A percentile compares a stretch with the other conserved stretches of the same genome.
Evolutionary conservation across 2,888 invertebrate genomes (phyloP).

Genomic region (Hypolimnas misippus): DNA sequence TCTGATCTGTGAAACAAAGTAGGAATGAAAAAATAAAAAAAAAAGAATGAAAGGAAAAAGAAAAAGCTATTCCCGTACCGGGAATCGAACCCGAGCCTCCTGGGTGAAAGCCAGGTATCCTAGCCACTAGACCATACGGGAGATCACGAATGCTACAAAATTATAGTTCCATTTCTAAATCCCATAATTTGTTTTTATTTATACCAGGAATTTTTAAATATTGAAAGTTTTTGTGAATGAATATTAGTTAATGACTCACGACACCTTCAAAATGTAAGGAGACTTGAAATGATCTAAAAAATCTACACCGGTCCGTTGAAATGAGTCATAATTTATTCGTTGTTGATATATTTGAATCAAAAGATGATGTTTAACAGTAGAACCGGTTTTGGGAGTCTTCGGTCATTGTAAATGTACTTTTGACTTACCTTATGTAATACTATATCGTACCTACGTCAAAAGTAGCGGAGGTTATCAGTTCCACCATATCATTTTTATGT

Average conservation of each 20-base stretch:
- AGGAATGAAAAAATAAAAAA: background rate
- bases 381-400: too few relatives aligned
- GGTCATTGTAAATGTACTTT: too few relatives aligned
- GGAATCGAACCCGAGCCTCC: slow-evolving; percentile 90
- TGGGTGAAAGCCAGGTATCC: slow-evolving; percentile 89
- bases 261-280: too few relatives aligned
- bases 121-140: slow-evolving; percentile 88
- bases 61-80: slow-evolving; percentile 84
- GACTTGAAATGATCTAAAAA: background rate
- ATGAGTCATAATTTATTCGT: background rate
- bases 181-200: too few relatives aligned
- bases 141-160: slow-evolving; percentile 39
- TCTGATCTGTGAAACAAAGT: background rate
- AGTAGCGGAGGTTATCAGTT: too few relatives aligned
- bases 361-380: too few relatives aligned
- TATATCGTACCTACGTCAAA: too few relatives aligned
- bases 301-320: background rate
- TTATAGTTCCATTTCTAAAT: too few relatives aligned
- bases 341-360: background rate
- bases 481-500: too few relatives aligned
- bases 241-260: too few relatives aligned
- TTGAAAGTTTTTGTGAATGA: background rate
- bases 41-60: background rate
- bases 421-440: too few relatives aligned
- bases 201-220: too few relatives aligned